Evolutionary conservation across 2,888 invertebrate species (phyloP).

Genomic region (Zygothrica quintamaculata): DNA sequence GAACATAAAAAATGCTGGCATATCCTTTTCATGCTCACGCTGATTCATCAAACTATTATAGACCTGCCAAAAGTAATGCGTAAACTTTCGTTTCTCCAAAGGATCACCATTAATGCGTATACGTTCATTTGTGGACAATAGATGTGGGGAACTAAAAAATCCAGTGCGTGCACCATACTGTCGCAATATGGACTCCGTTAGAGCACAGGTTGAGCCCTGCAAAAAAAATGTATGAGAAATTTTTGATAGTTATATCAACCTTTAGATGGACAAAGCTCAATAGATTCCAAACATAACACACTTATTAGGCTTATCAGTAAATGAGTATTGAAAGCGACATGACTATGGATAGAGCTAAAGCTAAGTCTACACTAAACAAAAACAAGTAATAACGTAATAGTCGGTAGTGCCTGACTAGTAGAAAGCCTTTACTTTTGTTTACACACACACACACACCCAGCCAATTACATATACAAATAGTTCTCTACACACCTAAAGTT

Average conservation of each 20-base stretch:
- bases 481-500: too few species aligned
- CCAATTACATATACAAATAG: too few species aligned
- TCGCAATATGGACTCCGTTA: slow-evolving; percentile 94
- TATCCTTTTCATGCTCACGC: slow-evolving; percentile 87
- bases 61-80: slow-evolving; percentile 92
- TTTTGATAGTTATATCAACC: slow-evolving; percentile 6
- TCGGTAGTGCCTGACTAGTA: too few species aligned
- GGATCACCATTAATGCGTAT: slow-evolving; percentile 94
- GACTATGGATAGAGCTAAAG: slow-evolving; percentile 4
- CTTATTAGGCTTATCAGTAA: slow-evolving; percentile 26
- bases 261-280: slow-evolving; percentile 8
- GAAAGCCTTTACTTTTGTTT: too few species aligned
- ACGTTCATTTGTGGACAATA: slow-evolving; percentile 95
- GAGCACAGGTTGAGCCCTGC: slow-evolving; percentile 95
- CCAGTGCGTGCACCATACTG: slow-evolving; percentile 94
- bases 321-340: slow-evolving; percentile 12
- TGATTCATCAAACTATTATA: slow-evolving; percentile 87
- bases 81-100: slow-evolving; percentile 90
- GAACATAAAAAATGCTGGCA: slow-evolving; percentile 98
- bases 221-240: slow-evolving; percentile 33
- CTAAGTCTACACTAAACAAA: slow-evolving; percentile 2
- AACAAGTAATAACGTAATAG: too few species aligned
- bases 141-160: slow-evolving; percentile 98
- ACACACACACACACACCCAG: too few species aligned
- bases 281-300: slow-evolving; percentile 1